phyloP scores from a whole-genome alignment of 2,113 vertebrate genomes.

The Cinclus cinclus region DNA sequence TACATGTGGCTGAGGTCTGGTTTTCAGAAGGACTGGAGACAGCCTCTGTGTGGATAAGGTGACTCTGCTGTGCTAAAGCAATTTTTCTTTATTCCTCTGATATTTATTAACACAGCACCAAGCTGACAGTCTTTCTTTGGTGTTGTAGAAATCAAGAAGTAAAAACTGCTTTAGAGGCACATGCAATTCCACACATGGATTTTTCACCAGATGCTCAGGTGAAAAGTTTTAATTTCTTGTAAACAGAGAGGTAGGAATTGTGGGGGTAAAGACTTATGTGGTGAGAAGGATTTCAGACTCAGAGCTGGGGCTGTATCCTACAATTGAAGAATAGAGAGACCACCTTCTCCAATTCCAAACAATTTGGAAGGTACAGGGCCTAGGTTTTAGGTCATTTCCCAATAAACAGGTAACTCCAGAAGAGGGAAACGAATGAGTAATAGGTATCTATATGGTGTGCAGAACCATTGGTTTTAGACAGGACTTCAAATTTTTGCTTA shows the following conservation, averaged over 20 bases:
- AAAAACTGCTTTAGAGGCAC: background rate
- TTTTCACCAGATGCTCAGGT: background rate
- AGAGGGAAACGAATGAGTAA: background rate
- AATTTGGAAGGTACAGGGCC: background rate
- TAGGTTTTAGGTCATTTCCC: background rate
- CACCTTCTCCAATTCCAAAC: background rate
- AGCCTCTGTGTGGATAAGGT: background rate
- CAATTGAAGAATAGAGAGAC: background rate
- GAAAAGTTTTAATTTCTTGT: background rate
- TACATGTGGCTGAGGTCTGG: background rate
- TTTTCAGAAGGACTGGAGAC: background rate
- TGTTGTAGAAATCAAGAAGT: background rate
- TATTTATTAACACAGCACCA: background rate
- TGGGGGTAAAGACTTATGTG: background rate
- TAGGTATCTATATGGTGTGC: background rate
- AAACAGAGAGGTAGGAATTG: background rate
- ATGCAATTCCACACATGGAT: background rate
- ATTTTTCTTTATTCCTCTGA: background rate
- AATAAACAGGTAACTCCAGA: background rate
- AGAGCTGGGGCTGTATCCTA: background rate
- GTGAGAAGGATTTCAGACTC: background rate
- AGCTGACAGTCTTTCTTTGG: background rate
- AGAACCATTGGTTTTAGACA: background rate
- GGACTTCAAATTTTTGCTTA: background rate
- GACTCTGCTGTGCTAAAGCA: background rate